A percentile compares a stretch with the other conserved stretches of the same genome.
Conservation (phyloP, 2,113 vertebrate species). For the Passerina amoena region DNA sequence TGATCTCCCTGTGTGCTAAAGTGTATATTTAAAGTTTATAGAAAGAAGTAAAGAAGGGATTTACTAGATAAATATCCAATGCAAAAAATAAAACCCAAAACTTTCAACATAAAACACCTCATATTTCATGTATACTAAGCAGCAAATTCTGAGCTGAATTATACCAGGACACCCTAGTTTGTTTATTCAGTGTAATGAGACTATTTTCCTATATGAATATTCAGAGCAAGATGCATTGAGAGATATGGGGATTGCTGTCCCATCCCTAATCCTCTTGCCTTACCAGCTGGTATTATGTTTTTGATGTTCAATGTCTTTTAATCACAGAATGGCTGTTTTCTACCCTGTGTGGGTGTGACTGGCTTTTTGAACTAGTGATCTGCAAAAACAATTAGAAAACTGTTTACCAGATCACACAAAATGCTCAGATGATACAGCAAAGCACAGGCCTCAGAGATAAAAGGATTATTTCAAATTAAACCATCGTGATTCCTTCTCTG, state of each 20-base stretch:
- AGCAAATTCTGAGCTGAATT: not conserved
- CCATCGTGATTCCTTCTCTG: not conserved
- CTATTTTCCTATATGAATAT: not conserved
- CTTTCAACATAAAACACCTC: constrained; percentile 20
- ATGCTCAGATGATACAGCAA: not conserved
- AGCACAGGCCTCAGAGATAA: not conserved
- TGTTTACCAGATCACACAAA: constrained; percentile 44
- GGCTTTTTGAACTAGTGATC: constrained; percentile 6
- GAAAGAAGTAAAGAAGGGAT: not conserved
- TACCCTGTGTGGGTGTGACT: not conserved
- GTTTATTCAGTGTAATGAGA: not conserved
- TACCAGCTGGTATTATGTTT: not conserved
- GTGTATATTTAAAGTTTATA: not conserved
- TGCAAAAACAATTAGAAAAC: constrained; percentile 47
- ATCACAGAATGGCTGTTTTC: not conserved
- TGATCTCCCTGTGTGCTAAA: not conserved
- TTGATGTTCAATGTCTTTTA: not conserved
- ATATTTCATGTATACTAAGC: not conserved
- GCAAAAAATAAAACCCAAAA: not conserved
- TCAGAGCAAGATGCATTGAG: not conserved
- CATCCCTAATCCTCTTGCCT: not conserved
- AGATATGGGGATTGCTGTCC: not conserved
- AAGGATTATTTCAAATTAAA: constrained; percentile 31
- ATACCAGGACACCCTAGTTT: not conserved
- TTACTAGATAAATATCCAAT: not conserved